These are phyloP conservation scores for Harpagus bidentatus DNA, from an alignment of 2,113 vertebrate species.

Conservation along the genomic window DNA sequence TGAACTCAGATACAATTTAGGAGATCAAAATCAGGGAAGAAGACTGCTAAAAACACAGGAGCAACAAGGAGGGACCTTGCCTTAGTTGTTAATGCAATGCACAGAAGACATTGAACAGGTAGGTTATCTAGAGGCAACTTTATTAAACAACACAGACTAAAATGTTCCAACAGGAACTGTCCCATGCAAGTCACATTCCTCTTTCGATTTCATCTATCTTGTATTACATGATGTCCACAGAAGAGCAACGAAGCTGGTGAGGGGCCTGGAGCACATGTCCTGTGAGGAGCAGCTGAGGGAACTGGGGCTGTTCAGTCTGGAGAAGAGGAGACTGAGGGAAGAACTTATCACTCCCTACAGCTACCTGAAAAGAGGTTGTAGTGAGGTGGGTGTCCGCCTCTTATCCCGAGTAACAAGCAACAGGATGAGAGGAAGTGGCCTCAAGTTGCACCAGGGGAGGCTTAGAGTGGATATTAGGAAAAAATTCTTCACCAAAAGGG, in stretches of 20 bases:
- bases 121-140: background rate
- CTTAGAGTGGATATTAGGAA: background rate
- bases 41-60: background rate
- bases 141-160: background rate
- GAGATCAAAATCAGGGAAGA: background rate
- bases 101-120: background rate
- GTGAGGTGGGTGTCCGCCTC: no score
- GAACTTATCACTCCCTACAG: no score
- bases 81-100: background rate
- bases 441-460: no score
- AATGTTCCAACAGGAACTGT: background rate
- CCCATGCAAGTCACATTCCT: background rate
- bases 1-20: background rate
- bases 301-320: background rate
- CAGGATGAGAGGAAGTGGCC: no score
- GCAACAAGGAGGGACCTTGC: background rate
- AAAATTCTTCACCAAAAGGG: background rate
- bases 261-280: background rate
- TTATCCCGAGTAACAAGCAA: no score
- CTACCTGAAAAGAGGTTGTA: background rate
- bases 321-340: background rate
- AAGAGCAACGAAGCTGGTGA: background rate
- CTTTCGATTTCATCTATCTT: background rate
- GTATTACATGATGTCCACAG: background rate
- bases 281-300: background rate